A percentile compares a stretch with the other conserved stretches of the same genome.
phyloP scores from a whole-genome alignment of 2,797 vertebrate species.

The Anomalospiza imberbis region DNA sequence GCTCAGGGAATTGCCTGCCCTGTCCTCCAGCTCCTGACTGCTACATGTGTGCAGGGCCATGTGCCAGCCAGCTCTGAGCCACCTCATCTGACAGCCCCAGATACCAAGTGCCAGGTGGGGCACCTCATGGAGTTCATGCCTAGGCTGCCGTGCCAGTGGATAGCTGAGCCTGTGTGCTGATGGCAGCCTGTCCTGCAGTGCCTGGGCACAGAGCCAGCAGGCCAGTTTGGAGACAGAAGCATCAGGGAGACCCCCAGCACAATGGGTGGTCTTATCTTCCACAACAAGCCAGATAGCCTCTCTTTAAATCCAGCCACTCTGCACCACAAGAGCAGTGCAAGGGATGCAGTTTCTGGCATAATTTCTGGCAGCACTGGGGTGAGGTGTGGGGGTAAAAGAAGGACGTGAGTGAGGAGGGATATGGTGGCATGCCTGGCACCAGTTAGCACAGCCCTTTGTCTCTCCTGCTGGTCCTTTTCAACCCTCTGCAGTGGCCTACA shows the following conservation, averaged over 20 bases:
- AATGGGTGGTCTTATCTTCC: not conserved
- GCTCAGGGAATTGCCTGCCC: not conserved
- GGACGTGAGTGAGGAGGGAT: rapidly evolving
- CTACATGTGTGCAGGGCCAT: rapidly evolving
- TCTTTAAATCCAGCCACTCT: not conserved
- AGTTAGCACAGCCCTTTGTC: not conserved
- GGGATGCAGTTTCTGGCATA: not conserved
- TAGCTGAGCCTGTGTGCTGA: not conserved
- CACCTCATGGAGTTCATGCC: rapidly evolving
- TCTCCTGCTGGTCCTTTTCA: not conserved
- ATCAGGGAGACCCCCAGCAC: not conserved
- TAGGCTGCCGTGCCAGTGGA: not conserved
- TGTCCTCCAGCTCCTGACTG: not conserved
- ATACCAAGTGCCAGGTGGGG: not conserved
- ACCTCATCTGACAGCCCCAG: not conserved
- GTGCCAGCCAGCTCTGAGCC: not conserved
- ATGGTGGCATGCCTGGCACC: rapidly evolving
- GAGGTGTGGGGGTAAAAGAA: not conserved
- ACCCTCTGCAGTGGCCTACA: not conserved
- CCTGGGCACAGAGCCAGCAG: not conserved
- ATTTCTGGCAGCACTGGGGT: not conserved
- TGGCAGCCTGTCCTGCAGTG: not conserved
- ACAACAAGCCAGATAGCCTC: not conserved
- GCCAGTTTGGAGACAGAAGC: not conserved
- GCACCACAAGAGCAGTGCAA: not conserved